phyloP scores from a whole-genome alignment of 2,113 vertebrate genomes.

The Nerophis ophidion region DNA sequence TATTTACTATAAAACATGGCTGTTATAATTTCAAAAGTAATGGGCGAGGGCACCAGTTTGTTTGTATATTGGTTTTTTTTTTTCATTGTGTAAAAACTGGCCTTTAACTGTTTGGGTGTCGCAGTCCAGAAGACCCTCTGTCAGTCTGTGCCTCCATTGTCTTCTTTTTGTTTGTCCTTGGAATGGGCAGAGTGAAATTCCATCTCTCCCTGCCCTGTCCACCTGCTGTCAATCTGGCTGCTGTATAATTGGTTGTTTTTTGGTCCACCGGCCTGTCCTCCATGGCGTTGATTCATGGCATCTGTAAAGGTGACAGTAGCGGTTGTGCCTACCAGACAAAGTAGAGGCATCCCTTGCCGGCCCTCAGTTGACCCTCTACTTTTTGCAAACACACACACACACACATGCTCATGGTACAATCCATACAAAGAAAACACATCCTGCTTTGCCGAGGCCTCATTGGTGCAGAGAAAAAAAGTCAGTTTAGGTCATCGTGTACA shows the following conservation, averaged over 20 bases:
- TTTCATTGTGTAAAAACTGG: slow-evolving; percentile 14
- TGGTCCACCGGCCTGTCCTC: slow-evolving; percentile 57
- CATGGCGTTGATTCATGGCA: slow-evolving; percentile 65
- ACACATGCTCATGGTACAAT: slow-evolving; percentile 17
- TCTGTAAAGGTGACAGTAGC: slow-evolving; percentile 75
- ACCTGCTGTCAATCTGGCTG: slow-evolving; percentile 68
- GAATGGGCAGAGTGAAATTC: slow-evolving; percentile 47
- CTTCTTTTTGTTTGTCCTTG: slow-evolving; percentile 63
- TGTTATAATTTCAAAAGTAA: too few relatives aligned
- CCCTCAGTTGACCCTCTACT: slow-evolving; percentile 56
- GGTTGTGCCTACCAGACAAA: slow-evolving; percentile 72
- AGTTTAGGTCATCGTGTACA: slow-evolving; percentile 83
- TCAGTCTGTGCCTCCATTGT: slow-evolving; percentile 54
- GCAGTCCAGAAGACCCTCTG: slow-evolving; percentile 38
- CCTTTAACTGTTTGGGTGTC: slow-evolving; percentile 28
- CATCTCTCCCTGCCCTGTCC: slow-evolving; percentile 55
- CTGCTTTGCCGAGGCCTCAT: slow-evolving; percentile 76
- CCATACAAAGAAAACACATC: slow-evolving; percentile 35
- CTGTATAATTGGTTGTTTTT: slow-evolving; percentile 69
- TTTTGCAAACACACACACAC: slow-evolving; percentile 24
- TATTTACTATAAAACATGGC: too few relatives aligned
- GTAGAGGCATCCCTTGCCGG: slow-evolving; percentile 55
- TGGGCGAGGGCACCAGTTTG: too few relatives aligned
- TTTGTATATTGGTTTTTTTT: background rate
- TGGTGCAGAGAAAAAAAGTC: slow-evolving; percentile 74